Percentiles rank a stretch among this genome's conserved stretches.
Evolutionary conservation across 1,140 invertebrate genomes (phyloP).

Genomic region (Brachionus calyciflorus): DNA sequence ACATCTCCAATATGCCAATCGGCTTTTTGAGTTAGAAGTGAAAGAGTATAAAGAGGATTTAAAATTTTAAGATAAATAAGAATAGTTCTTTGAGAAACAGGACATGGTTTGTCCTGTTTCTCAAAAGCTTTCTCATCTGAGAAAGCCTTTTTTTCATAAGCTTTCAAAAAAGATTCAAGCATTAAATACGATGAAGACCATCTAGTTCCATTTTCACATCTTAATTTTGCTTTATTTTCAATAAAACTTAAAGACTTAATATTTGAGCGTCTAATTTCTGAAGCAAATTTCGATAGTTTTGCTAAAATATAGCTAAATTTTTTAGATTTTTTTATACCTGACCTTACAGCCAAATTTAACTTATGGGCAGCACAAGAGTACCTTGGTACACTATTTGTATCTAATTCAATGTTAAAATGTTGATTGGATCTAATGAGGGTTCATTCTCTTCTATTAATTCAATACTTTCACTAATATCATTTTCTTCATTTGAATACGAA

Average conservation of each 20-base stretch:
- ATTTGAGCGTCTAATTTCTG: background rate
- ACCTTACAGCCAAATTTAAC: too few species aligned
- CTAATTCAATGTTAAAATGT: background rate
- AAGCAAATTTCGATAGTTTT: background rate
- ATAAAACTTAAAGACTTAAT: background rate
- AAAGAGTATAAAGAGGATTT: background rate
- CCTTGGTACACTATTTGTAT: background rate
- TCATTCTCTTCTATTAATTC: background rate
- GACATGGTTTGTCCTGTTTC: background rate
- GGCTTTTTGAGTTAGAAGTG: background rate
- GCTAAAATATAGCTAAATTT: background rate
- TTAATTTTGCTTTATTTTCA: background rate
- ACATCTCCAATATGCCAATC: background rate
- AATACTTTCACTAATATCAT: background rate
- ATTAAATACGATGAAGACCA: background rate
- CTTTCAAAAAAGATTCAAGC: background rate
- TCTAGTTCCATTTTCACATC: background rate
- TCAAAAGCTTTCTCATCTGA: too few species aligned
- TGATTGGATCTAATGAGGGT: background rate
- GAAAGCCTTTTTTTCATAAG: background rate
- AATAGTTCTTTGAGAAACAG: background rate
- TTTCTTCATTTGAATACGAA: too few species aligned
- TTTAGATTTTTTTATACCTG: background rate
- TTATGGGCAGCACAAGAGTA: background rate
- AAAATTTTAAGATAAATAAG: background rate